A percentile compares a stretch with the other conserved stretches of the same genome.
Evolutionary conservation across 2,888 invertebrate genomes (phyloP).

Genomic region (Acanthosoma haemorrhoidale): DNA sequence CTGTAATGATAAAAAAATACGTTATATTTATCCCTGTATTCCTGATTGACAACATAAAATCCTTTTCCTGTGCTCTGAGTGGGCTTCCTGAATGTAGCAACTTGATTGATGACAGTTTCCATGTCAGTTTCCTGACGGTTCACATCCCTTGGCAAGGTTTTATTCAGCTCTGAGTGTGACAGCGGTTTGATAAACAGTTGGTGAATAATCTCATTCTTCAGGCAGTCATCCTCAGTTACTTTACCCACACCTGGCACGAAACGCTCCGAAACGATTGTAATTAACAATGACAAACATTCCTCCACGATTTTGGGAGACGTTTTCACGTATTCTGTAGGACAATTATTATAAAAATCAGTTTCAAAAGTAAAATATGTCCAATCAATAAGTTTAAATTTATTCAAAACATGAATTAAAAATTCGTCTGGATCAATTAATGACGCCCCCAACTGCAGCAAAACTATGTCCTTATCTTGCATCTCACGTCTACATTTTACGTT

Average conservation of each 20-base stretch:
- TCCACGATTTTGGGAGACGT: slow-evolving; percentile 83
- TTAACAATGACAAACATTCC: slow-evolving; percentile 81
- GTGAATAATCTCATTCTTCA: slow-evolving; percentile 93
- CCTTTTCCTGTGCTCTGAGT: slow-evolving; percentile 53
- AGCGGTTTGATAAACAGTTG: slow-evolving; percentile 89
- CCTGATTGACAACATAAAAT: slow-evolving; percentile 82
- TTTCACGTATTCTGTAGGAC: slow-evolving; percentile 77
- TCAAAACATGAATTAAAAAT: slow-evolving; percentile 84
- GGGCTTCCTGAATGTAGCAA: slow-evolving; percentile 84
- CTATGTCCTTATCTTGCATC: slow-evolving; percentile 89
- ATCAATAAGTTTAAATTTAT: slow-evolving; percentile 79
- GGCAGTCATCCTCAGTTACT: slow-evolving; percentile 71
- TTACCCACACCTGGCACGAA: slow-evolving; percentile 70
- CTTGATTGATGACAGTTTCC: slow-evolving; percentile 79
- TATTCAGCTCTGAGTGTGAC: slow-evolving; percentile 88
- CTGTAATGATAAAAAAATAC: slow-evolving; percentile 98
- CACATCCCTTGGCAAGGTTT: slow-evolving; percentile 76
- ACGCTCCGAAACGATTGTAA: slow-evolving; percentile 67
- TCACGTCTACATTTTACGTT: slow-evolving; percentile 90
- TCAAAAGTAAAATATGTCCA: slow-evolving; percentile 74
- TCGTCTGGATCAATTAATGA: slow-evolving; percentile 82
- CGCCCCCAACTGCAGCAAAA: slow-evolving; percentile 80
- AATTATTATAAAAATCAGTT: slow-evolving; percentile 50
- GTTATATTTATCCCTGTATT: slow-evolving; percentile 80
- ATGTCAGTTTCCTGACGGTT: slow-evolving; percentile 66